Evolutionary conservation across 1,140 invertebrate species (phyloP), one percentile per base, ranked within the genome.

Genomic region (Notospermus geniculatus): DNA sequence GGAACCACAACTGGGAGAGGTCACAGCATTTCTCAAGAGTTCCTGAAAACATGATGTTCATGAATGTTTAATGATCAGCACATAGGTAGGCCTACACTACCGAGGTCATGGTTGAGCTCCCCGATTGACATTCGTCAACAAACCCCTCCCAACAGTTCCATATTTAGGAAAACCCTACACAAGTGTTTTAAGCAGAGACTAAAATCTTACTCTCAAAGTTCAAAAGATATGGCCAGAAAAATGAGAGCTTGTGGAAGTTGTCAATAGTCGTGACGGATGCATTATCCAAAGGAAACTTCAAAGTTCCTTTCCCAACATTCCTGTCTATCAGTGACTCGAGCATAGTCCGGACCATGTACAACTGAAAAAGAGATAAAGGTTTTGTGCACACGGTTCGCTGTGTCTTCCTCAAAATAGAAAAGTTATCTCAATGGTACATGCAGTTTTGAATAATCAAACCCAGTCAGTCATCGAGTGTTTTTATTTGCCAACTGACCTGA

Each of bases 261-360:
- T 97, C 95, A 67, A 99, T 98, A 77, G 92, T 90, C 66, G 90
- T 84, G 0, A 98, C 83, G 72, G 93, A 92, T 67, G 91, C 89
- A 0, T 91, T 91, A 81, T 99, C 97, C 67, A 99, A 91, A 74
- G 99, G 96, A 80, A 98, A 98, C 41, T 94, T 84, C 2, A 98
- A 77, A 0, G 95, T 97, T 59, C 94, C 85, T 79, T 97, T 95
- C 17, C 74, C 73, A 15, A 64, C 62, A 59, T 92, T 93, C 83
- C 97, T 97, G 78, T 99, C 96, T 63, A 98, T 94, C 45, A 99
- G 80, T 0, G 95, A 97, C 82, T 99, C 97, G 64, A 99, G 81
- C 91, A 99, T 98, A 0, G 97, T 99, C 30, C 97, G 86, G 1
- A 98, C 94, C 96, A 99, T 98, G 80, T 99, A 99, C 2, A 99